Evolutionary conservation across 2,113 vertebrate genomes (phyloP), one percentile per base, ranked within the genome.

Genomic region (Corvus moneduloides): DNA sequence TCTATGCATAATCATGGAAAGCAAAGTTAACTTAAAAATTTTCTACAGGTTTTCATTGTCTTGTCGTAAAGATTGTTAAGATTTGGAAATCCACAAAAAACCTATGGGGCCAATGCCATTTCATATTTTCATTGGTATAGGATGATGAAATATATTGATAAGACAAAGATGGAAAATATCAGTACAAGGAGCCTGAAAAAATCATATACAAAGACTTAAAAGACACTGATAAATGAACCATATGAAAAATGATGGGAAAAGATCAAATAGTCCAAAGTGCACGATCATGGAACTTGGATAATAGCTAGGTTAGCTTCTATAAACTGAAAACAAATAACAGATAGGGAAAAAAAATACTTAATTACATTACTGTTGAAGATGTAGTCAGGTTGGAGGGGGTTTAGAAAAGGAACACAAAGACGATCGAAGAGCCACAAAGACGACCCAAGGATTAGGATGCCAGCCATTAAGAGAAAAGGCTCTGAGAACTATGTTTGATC

Each of bases 401-500:
- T 61, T n/a, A 48, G 41, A 55, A 75, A 61, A 62, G 37, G 28
- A 67, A 16, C 5, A 67, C 6, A n/a, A 59, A n/a, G 13, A 55
- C 0, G 0, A 68, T 7, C 0, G 0, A 83, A 68, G 19, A 48
- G 3, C 24, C 39, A 83, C 24, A 41, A 48, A 69, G 8, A 48
- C 35, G 13, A 19, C 21, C 11, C 22, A 27, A 17, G 16, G 24
- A 48, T 6, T 68, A 27, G 17, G 26, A 32, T 13, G 20, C 10
- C 11, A 48, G 24, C 17, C 16, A 9, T 18, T 46, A 41, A 17
- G 13, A 61, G 20, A 7, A 68, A 39, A 61, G 16, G 1, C 7
- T 61, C 24, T 35, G 55, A 62, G 28, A 83, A 26, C 5, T 48
- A 2, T 4, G 7, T 48, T 61, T 35, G 14, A 35, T 41, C n/a